Evolutionary conservation across 2,888 invertebrate genomes (phyloP).

Genomic region (Watsonalla cultraria): DNA sequence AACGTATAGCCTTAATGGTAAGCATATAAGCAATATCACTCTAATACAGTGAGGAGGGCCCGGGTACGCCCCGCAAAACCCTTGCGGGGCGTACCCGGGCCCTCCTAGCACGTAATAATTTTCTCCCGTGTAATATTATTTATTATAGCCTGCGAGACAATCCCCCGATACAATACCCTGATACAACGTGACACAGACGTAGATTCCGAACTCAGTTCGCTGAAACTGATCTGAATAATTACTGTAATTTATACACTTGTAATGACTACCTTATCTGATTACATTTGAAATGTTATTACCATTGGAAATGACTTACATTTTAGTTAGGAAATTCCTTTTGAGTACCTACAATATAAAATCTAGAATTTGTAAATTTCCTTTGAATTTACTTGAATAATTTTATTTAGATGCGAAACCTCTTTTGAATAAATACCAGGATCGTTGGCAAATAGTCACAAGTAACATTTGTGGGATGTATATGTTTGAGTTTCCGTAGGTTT

Average conservation of each 20-base stretch:
- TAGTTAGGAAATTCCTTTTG: neutral
- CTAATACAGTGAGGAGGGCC: constrained; percentile 42
- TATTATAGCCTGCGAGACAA: constrained; percentile 52
- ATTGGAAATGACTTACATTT: neutral
- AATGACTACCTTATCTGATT: constrained; percentile 1
- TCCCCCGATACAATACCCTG: no score
- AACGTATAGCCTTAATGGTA: constrained; percentile 68
- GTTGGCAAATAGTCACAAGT: no score
- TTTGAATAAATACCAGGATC: no score
- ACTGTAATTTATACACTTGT: constrained; percentile 2
- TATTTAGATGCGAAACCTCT: no score
- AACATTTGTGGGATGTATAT: no score
- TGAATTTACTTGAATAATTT: neutral
- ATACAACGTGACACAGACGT: constrained; percentile 39
- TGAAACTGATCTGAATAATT: constrained; percentile 18
- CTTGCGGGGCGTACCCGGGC: no score
- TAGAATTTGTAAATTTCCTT: neutral
- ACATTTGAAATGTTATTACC: neutral
- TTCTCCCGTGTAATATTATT: constrained; percentile 51
- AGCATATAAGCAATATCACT: constrained; percentile 68
- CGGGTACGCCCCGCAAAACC: constrained; percentile 23
- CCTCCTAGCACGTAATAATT: constrained; percentile 47
- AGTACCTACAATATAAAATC: neutral
- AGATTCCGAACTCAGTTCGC: constrained; percentile 25
- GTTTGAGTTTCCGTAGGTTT: no score